phyloP scores from a whole-genome alignment of 2,797 vertebrate genomes.

The Rhincodon typus region DNA sequence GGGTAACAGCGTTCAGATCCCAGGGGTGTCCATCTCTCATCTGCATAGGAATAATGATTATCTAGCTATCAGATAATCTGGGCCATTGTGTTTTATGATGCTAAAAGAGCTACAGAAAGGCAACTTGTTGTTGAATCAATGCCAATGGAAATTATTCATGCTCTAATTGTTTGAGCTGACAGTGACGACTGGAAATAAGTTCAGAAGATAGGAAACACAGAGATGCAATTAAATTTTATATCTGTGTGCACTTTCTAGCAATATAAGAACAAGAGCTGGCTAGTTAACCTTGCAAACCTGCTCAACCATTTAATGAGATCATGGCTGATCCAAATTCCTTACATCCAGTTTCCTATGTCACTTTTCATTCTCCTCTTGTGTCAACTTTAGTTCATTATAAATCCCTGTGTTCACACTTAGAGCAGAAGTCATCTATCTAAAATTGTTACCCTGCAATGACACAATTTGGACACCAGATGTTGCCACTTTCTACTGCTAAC shows the following conservation, averaged over 20 bases:
- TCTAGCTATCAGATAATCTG: too few relatives aligned
- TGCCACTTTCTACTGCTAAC: slow-evolving; percentile 5
- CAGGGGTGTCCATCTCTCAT: too few relatives aligned
- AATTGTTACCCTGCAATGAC: neutral
- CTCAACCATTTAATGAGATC: neutral
- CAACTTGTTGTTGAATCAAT: neutral
- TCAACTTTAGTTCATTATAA: neutral
- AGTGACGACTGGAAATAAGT: neutral
- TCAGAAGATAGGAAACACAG: neutral
- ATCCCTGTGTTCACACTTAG: neutral
- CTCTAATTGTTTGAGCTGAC: neutral
- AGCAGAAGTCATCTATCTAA: neutral
- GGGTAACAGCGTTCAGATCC: too few relatives aligned
- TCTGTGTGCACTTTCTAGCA: neutral
- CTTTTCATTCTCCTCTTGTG: neutral
- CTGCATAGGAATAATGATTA: too few relatives aligned
- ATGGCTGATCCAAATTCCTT: neutral
- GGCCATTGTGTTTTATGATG: neutral
- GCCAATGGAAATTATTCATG: neutral
- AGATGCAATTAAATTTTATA: neutral
- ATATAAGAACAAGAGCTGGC: neutral
- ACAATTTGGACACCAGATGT: neutral
- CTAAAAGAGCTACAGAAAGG: neutral
- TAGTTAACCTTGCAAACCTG: neutral
- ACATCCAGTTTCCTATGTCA: too few relatives aligned